phyloP scores from a whole-genome alignment of 2,888 invertebrate genomes.

The Drosophila neotestacea region DNA sequence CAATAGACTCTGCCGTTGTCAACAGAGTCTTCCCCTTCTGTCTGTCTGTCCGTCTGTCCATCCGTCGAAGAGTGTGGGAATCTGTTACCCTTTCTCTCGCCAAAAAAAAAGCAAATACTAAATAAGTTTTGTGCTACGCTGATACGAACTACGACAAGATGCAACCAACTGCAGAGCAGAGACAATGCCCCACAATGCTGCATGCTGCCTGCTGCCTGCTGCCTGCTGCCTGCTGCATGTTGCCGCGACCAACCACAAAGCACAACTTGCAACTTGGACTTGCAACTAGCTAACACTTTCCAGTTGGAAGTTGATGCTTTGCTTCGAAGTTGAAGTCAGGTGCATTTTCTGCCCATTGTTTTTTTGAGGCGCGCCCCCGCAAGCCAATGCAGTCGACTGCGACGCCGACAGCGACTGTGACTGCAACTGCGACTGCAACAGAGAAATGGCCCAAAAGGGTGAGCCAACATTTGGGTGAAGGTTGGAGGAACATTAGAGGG shows the following conservation, averaged over 20 bases:
- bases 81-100: slow-evolving; percentile 82
- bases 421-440: slow-evolving; percentile 5
- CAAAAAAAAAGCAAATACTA: slow-evolving; percentile 57
- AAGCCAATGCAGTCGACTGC: slow-evolving; percentile 35
- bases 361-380: slow-evolving; percentile 67
- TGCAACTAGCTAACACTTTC: slow-evolving; percentile 45
- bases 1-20: slow-evolving; percentile 66
- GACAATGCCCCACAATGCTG: slow-evolving; percentile 26
- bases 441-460: slow-evolving; percentile 49
- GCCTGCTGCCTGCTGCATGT: neutral
- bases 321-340: slow-evolving; percentile 46
- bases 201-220: slow-evolving; percentile 2
- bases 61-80: slow-evolving; percentile 77
- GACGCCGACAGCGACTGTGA: neutral
- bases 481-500: slow-evolving; percentile 14
- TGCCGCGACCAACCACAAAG: slow-evolving; percentile 65
- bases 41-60: slow-evolving; percentile 24
- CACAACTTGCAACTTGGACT: slow-evolving; percentile 39
- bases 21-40: slow-evolving; percentile 50
- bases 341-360: slow-evolving; percentile 68
- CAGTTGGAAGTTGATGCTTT: slow-evolving; percentile 20
- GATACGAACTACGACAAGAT: slow-evolving; percentile 37
- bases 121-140: slow-evolving; percentile 68
- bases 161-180: slow-evolving; percentile 14
- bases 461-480: slow-evolving; percentile 60